These are phyloP conservation scores for Trichopria drosophilae DNA, from an alignment of 2,888 invertebrate species.

Conservation along the genomic window DNA sequence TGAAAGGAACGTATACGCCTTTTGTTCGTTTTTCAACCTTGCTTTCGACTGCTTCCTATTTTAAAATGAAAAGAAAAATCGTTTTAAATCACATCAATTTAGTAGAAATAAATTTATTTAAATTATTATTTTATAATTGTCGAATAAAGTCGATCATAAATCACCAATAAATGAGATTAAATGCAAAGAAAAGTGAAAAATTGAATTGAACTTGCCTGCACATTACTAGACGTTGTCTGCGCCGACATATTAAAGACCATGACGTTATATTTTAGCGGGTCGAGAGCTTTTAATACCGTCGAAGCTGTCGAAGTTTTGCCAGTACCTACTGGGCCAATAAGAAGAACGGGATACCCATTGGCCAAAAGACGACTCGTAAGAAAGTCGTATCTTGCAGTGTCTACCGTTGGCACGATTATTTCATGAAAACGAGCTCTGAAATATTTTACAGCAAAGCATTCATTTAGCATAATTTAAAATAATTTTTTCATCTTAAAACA, in stretches of 20 bases:
- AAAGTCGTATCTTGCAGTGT: slow-evolving; percentile 81
- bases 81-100: background rate
- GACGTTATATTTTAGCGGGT: slow-evolving; percentile 64
- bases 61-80: slow-evolving; percentile 5
- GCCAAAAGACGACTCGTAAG: slow-evolving; percentile 69
- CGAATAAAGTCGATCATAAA: background rate
- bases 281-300: slow-evolving; percentile 61
- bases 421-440: slow-evolving; percentile 76
- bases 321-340: slow-evolving; percentile 86
- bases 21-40: slow-evolving; percentile 87
- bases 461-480: slow-evolving; percentile 2
- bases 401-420: slow-evolving; percentile 84
- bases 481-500: background rate
- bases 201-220: slow-evolving; percentile 54
- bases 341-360: slow-evolving; percentile 71
- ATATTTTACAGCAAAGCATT: slow-evolving; percentile 9
- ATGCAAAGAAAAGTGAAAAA: background rate
- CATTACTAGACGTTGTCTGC: slow-evolving; percentile 81
- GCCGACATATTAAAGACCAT: slow-evolving; percentile 87
- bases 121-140: background rate
- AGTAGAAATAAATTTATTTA: background rate
- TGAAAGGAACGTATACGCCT: slow-evolving; percentile 77
- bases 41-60: slow-evolving; percentile 80
- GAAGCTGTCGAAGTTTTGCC: slow-evolving; percentile 82
- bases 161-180: slow-evolving; percentile 10